phyloP scores from a whole-genome alignment of 2,888 invertebrate species.

The Dryobotodes eremita region DNA sequence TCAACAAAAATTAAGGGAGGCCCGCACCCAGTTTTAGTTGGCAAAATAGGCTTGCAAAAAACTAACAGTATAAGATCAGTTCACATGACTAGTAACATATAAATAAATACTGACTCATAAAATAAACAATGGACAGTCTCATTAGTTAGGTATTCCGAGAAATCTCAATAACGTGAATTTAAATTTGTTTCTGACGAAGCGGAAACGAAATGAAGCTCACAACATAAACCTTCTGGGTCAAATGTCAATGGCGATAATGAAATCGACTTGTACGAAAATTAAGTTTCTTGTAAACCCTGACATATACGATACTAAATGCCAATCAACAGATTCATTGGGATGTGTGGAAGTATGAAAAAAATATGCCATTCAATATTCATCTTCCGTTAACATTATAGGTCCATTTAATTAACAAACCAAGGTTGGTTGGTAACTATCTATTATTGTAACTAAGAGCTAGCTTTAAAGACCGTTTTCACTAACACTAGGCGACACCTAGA shows the following conservation, averaged over 20 bases:
- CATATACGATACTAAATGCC: constrained; percentile 57
- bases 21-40: too few relatives aligned
- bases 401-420: not conserved
- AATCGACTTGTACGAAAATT: constrained; percentile 35
- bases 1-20: not conserved
- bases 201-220: constrained; percentile 49
- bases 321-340: constrained; percentile 39
- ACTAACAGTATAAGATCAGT: too few relatives aligned
- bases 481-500: too few relatives aligned
- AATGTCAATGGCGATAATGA: constrained; percentile 69
- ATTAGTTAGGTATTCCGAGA: constrained; percentile 10
- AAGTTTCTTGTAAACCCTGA: constrained; percentile 64
- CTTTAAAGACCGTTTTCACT: not conserved
- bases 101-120: constrained; percentile 2
- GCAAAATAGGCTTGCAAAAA: not conserved
- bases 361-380: not conserved
- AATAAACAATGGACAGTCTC: constrained; percentile 5
- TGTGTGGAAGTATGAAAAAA: constrained; percentile 6
- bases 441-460: not conserved
- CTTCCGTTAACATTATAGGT: too few relatives aligned
- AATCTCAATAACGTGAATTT: constrained; percentile 36
- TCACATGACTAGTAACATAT: not conserved
- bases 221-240: constrained; percentile 57
- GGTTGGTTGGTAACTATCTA: not conserved
- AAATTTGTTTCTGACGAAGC: constrained; percentile 34